Percentiles rank a stretch among this genome's conserved stretches.
Evolutionary conservation across 2,113 vertebrate species (phyloP).

Genomic region (Mobula birostris): DNA sequence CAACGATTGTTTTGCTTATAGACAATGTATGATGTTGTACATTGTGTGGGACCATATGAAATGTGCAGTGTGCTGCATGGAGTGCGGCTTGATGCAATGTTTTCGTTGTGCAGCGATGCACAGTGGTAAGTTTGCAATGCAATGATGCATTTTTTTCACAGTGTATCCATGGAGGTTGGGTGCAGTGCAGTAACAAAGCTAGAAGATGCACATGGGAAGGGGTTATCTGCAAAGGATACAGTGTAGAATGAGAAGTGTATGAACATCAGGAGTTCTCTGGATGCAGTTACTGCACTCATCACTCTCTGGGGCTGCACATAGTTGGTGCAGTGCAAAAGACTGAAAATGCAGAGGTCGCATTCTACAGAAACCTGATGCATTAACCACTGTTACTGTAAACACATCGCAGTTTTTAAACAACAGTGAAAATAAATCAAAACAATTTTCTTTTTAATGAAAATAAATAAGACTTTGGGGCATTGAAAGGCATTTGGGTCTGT

Average conservation of each 20-base stretch:
- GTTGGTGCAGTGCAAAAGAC: too few relatives aligned
- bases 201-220: neutral
- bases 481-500: neutral
- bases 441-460: neutral
- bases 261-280: neutral
- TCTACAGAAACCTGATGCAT: neutral
- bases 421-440: neutral
- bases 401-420: conserved; percentile 8
- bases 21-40: neutral
- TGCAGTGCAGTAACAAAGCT: neutral
- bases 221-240: neutral
- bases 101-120: too few relatives aligned
- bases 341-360: neutral
- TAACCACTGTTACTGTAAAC: neutral
- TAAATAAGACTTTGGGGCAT: neutral
- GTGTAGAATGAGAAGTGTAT: neutral
- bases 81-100: neutral
- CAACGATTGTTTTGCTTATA: neutral
- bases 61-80: neutral
- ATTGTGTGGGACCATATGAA: neutral
- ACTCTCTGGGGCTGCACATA: too few relatives aligned
- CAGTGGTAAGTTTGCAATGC: neutral
- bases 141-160: neutral
- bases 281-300: too few relatives aligned
- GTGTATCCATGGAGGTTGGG: neutral